Evolutionary conservation across 2,888 invertebrate species (phyloP).

Genomic region (Oscheius myriophilus): DNA sequence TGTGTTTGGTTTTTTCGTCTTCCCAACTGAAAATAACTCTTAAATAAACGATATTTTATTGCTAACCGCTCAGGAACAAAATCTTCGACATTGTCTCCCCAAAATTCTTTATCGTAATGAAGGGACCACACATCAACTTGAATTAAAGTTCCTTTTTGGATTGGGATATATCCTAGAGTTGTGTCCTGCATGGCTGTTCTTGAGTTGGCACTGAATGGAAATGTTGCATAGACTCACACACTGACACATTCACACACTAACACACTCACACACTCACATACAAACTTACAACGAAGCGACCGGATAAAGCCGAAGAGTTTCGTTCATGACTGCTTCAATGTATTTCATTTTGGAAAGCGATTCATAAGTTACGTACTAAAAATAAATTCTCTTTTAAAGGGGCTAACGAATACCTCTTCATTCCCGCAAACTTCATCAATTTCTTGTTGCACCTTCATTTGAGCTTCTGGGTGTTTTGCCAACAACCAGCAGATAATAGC

Average conservation of each 20-base stretch:
- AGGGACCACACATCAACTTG: constrained; percentile 59
- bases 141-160: constrained; percentile 58
- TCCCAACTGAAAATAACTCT: constrained; percentile 39
- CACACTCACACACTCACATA: too few species aligned
- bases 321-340: constrained; percentile 48
- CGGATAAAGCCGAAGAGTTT: constrained; percentile 54
- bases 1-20: constrained; percentile 25
- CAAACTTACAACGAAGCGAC: constrained; percentile 57
- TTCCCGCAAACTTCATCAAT: constrained; percentile 32
- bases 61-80: constrained; percentile 63
- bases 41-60: neutral
- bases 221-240: too few species aligned
- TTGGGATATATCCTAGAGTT: constrained; percentile 45
- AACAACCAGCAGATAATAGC: constrained; percentile 73
- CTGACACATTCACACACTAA: too few species aligned
- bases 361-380: constrained; percentile 37
- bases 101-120: constrained; percentile 58
- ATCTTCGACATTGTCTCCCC: constrained; percentile 63
- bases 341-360: constrained; percentile 43
- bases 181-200: constrained; percentile 53
- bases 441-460: constrained; percentile 40
- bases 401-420: neutral
- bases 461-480: constrained; percentile 70
- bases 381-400: neutral
- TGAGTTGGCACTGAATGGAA: constrained; percentile 45